Base-by-base conservation (phyloP, 1,140 invertebrate species). In the Caerostris darwini region DNA sequence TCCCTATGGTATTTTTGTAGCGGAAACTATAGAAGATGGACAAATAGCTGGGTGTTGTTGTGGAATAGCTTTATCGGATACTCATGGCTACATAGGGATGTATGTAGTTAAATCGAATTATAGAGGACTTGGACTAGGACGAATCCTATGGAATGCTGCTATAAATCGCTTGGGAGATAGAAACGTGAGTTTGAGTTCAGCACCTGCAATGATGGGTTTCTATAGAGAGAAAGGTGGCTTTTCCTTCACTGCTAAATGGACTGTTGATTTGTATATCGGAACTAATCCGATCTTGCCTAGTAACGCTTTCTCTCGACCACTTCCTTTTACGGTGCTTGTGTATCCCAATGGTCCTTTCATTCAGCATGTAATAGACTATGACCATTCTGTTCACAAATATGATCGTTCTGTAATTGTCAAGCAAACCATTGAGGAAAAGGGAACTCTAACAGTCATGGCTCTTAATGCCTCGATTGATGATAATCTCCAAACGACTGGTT, bases 71-170 rank as follows among this genome's bases (percentile, higher is more conserved):
- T 64, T 95, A 50, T 95, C 94, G 7, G 88, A 90, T 50, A 59
- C 57, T 86, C 95, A 95, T 61, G 95, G 95, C 12, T 95, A 95
- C 59, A 92, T 95, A 4, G 95, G 95, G 8, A 95, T 95, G 95
- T 95, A 95, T 61, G 94, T 95, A 6, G 95, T 95, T 6, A 85
- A 90, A 77, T 12, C 56, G 4, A 92, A 69, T n/a, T 94, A 89
- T n/a, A 64, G 95, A 34, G 94, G 94, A 58, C 10, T 87, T 19
- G 95, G 95, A 50, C 58, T 95, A 3, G 95, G 95, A n/a, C 94
- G 95, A 53, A 67, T 94, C 12, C 58, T 95, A 3, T 95, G 95
- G 95, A 82, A 95, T 19, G 94, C 95, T 54, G 95, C 95, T 6
- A 77, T 95, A 14, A n/a, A 81, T 57, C 95, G 93, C 50, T 71